Evolutionary conservation across 2,113 vertebrate species (phyloP), one percentile per base, ranked within the genome.

Genomic region (Zosterops lateralis): DNA sequence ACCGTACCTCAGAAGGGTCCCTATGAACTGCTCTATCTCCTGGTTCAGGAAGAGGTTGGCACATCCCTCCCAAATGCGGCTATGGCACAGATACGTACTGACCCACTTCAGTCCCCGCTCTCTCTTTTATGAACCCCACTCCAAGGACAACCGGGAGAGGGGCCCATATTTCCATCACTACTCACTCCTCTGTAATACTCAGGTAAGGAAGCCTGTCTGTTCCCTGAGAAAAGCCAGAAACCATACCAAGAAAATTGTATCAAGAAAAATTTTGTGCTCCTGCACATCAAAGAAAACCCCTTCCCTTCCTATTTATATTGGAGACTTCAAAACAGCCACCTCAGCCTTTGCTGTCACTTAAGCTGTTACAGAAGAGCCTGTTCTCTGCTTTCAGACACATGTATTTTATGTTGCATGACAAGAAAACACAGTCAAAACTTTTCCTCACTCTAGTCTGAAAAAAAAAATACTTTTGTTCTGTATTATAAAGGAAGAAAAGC

Each of bases 381-480:
- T 66, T 78, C 81, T 73, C 71, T 74, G 40, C 84, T 76, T 80
- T 74, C 47, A 95, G 81, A 54, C 51, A 66, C 25, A 18, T 82
- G 86, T 54, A 45, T 71, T 88, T 88, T 96, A 64, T 21, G 42
- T 29, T 84, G 44, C 21, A 50, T 54, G 40, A 79, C 51, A 91
- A 81, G 89, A 87, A 90, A 85, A 72, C 32, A 34, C 74, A 93
- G 73, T 61, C 64, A 78, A 94, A 95, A 90, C 40, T 93, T 84
- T 62, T 93, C 58, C 74, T 89, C 48, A 24, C 78, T 86, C 38
- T 78, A 84, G 62, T 68, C 64, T 88, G 57, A 78, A 93, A 94
- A 89, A 48, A 48, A 53, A 66, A 13, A 0, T 0, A 3, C 54
- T 82, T 80, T 76, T 68, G n/a, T 65, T 29, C 72, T 71, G 26